Base-by-base conservation (phyloP, 2,888 invertebrate genomes). In the Protophormia terraenovae region DNA sequence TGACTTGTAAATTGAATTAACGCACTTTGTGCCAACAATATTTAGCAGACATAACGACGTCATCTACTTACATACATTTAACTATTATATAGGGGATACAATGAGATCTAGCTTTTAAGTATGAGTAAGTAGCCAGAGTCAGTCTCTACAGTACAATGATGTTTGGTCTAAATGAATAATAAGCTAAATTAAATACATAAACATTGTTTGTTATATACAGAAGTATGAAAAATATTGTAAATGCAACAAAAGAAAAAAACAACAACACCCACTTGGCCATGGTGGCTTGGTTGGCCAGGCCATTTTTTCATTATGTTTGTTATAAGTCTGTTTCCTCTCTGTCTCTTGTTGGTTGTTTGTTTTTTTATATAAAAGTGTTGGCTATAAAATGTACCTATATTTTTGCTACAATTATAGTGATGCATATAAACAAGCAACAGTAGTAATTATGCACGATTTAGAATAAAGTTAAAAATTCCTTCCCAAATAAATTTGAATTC, bases 1-100 rank as follows among this genome's bases (percentile, higher is more conserved):
- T 81, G 77, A 77, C 60, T 85, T 85, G 72, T 78, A 85, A 85
- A 85, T 81, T 73, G 47, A 78, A 85, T 85, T 82, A 85, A 85
- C 78, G 78, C 82, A 85, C 69, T 71, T 85, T 78, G 82, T 55
- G n/a, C n/a, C n/a, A n/a, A n/a, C 85, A 82, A 64, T 78, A 85
- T 82, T 82, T 85, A 58, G 82, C 78, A 85, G 85, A 85, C 85
- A 82, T 14, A 71, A 60, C 53, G 82, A 71, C 85, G 85, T 55
- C 85, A 76, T 66, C 24, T 71, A 76, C 62, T 62, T 29, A 16
- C 7, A 24, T 22, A 47, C 53, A 27, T n/a, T n/a, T n/a, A 27
- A 19, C 22, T 22, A 55, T 60, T 45, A 53, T 64, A 45, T 19
- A n/a, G n/a, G n/a, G n/a, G n/a, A n/a, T n/a, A n/a, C n/a, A n/a